These are phyloP conservation scores for Protodeltote pygarga DNA, from an alignment of 2,888 invertebrate species.

Conservation along the genomic window DNA sequence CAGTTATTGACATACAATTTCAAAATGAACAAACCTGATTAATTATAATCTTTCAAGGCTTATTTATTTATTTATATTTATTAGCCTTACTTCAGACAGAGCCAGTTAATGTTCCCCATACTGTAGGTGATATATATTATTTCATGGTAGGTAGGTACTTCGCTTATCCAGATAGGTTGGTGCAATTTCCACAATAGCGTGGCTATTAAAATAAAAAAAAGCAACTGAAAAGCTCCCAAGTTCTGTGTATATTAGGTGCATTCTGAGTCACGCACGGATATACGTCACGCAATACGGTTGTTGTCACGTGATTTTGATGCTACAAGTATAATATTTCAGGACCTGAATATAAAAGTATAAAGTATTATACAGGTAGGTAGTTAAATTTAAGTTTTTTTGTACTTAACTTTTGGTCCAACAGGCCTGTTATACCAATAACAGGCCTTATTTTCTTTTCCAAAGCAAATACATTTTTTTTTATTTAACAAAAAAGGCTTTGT, in stretches of 20 bases:
- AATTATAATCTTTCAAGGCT: too few species aligned
- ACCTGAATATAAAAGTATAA: slow-evolving; percentile 23
- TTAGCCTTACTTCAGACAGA: too few species aligned
- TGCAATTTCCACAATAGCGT: slow-evolving; percentile 51
- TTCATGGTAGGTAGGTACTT: slow-evolving; percentile 2
- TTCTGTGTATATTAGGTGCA: slow-evolving; percentile 55
- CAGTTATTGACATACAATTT: too few species aligned
- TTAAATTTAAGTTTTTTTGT: too few species aligned
- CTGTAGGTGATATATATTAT: not conserved
- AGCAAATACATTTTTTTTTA: too few species aligned
- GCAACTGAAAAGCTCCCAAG: slow-evolving; percentile 56
- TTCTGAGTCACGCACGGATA: slow-evolving; percentile 53
- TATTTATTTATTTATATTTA: too few species aligned
- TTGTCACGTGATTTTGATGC: slow-evolving; percentile 49
- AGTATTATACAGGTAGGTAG: too few species aligned
- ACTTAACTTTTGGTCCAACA: too few species aligned
- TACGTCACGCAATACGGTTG: slow-evolving; percentile 61
- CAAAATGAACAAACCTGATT: too few species aligned
- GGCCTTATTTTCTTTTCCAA: too few species aligned
- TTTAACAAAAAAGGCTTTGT: too few species aligned
- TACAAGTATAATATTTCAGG: slow-evolving; percentile 38
- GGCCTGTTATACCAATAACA: too few species aligned
- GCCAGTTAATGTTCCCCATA: not conserved
- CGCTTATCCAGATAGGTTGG: slow-evolving; percentile 50
- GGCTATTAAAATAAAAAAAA: slow-evolving; percentile 61